A percentile compares a stretch with the other conserved stretches of the same genome.
These are phyloP conservation scores for Semotilus atromaculatus DNA, from an alignment of 2,797 vertebrate species.

Conservation along the genomic window DNA sequence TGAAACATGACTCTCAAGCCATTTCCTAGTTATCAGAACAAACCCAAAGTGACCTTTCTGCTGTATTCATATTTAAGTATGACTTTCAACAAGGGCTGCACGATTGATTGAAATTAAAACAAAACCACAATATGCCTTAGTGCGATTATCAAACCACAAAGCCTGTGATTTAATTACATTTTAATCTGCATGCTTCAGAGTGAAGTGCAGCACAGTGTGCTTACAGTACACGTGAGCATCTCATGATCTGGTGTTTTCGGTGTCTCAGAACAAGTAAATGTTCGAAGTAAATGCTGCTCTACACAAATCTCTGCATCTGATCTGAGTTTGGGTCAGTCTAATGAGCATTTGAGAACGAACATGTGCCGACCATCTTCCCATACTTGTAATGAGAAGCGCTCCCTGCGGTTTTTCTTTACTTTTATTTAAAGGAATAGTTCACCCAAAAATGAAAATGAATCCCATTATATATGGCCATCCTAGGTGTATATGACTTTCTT, in stretches of 20 bases:
- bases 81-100: neutral
- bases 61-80: constrained; percentile 10
- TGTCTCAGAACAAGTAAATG: no score
- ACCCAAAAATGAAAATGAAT: no score
- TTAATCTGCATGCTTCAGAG: neutral
- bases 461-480: no score
- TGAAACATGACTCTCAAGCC: constrained; percentile 37
- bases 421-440: no score
- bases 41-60: constrained; percentile 1
- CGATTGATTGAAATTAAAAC: neutral
- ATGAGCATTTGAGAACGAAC: neutral
- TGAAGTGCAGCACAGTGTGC: neutral
- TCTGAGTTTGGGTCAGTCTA: neutral
- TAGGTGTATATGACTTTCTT: no score
- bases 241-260: neutral
- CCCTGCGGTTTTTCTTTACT: neutral
- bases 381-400: neutral
- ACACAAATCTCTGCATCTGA: neutral
- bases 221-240: neutral
- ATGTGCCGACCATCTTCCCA: neutral
- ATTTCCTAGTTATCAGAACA: constrained; percentile 8
- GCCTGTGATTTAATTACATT: neutral
- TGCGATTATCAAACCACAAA: neutral
- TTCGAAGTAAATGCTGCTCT: neutral
- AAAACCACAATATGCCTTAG: neutral